Base-by-base conservation (phyloP, 2,888 invertebrate species). In the Phorcus lineatus region DNA sequence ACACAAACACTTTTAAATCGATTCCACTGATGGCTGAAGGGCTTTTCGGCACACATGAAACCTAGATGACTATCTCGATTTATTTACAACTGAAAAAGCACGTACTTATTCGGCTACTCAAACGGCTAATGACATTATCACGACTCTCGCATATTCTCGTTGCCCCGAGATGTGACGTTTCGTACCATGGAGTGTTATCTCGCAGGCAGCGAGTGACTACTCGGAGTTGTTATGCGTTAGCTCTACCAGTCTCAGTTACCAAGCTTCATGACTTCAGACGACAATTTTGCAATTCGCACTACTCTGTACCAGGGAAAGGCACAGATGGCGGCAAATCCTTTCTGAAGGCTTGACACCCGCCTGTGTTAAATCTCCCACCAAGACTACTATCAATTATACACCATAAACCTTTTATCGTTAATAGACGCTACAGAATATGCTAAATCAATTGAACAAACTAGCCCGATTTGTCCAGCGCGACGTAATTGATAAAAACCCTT, bases 361-460 rank as follows among this genome's bases (percentile, higher is more conserved):
- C 28, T 28, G 28, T 62, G 62, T 24, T 28, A 62, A 28, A 24
- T 62, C 62, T 62, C 62, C 62, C 62, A 62, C 62, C 22, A 62
- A 28, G 28, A 24, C 62, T 4, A 22, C 62, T 62, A 62, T 62
- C 62, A 62, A 28, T 62, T 22, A 28, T 62, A 62, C 62, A 62
- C 28, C 28, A 62, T 62, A 62, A 62, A 62, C 28, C 62, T 28
- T 28, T 62, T 62, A 62, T 62, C 62, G 62, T 62, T 62, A 62
- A 62, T 62, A 62, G 62, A 24, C 28, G 62, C 24, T 62, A 62
- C 62, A 62, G 62, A 62, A 62, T 62, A 17, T 22, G 62, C 62
- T 24, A 28, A 62, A 62, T 62, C 62, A 62, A 62, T 62, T 62
- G 62, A n/a, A 62, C 62, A 62, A 62, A 62, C 62, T 62, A 24